Conservation (phyloP, 2,113 vertebrate genomes). For the Sturnus vulgaris region DNA sequence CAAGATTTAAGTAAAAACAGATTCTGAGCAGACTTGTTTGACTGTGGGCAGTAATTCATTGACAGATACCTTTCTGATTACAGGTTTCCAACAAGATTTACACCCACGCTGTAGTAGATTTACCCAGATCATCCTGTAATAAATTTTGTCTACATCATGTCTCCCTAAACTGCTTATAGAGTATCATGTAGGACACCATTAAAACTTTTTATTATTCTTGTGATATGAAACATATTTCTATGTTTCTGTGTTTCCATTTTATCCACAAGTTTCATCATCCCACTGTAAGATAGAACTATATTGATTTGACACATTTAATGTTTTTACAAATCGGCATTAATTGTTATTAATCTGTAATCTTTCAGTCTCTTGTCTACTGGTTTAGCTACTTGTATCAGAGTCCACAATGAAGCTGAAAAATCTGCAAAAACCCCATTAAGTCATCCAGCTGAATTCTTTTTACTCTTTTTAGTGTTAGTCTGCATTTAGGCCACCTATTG, state of each 20-base stretch:
- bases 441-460: background rate
- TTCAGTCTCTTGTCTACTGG: background rate
- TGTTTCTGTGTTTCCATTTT: background rate
- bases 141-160: background rate
- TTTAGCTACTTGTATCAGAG: background rate
- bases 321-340: background rate
- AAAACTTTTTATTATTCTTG: background rate
- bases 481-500: background rate
- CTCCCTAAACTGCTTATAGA: background rate
- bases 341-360: background rate
- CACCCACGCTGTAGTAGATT: background rate
- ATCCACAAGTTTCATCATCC: background rate
- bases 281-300: background rate
- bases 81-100: background rate
- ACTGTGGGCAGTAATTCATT: background rate
- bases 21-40: background rate
- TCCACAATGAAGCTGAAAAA: background rate
- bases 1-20: background rate
- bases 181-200: background rate
- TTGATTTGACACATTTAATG: background rate
- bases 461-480: background rate
- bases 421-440: background rate
- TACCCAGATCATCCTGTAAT: background rate
- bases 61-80: background rate
- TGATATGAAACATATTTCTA: background rate